Base-by-base conservation (phyloP, 2,797 vertebrate genomes). In the Anisognathus igniventris region DNA sequence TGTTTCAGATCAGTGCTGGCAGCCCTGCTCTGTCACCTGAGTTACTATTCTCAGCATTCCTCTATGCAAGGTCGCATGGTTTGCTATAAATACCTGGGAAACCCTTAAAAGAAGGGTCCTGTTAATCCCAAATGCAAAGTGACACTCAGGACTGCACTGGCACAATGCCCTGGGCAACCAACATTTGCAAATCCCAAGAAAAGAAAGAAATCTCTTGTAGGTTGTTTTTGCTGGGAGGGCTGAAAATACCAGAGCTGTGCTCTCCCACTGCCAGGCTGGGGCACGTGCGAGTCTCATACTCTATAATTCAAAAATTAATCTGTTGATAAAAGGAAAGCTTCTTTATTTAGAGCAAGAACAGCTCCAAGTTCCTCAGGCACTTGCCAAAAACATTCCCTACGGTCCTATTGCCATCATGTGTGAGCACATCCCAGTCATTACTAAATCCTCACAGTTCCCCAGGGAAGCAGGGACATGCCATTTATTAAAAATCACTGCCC, bases 321-420 rank as follows among this genome's bases (percentile, higher is more conserved):
- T 84, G 92, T 62, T 93, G 92, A 91, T 96, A 94, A 87, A 89
- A 66, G 48, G 83, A 74, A 70, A 83, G 37, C 66, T 68, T 27
- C 93, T 94, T 94, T 92, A 91, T 92, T 95, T 92, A 96, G 89
- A 95, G 70, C 68, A 75, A 75, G 68, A 88, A 58, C 8, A 3
- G 51, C 68, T 96, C 93, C 92, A 50, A 86, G 81, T 81, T 92
- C 82, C 89, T 70, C 78, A 88, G 39, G 47, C 51, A 0, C 47
- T 23, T 94, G 91, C 91, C 93, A 95, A 37, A 85, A 62, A 28
- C 61, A 37, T 75, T 95, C 94, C 86, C 74, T 24, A 7, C 0
- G 0, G 91, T 71, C 81, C 75, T 68, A 27, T 83, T 62, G 58
- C 91, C 81, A 87, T 92, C 33, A 30, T 13, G 57, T 44, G 75